phyloP scores from a whole-genome alignment of 2,797 vertebrate genomes.

The Moxostoma hubbsi region DNA sequence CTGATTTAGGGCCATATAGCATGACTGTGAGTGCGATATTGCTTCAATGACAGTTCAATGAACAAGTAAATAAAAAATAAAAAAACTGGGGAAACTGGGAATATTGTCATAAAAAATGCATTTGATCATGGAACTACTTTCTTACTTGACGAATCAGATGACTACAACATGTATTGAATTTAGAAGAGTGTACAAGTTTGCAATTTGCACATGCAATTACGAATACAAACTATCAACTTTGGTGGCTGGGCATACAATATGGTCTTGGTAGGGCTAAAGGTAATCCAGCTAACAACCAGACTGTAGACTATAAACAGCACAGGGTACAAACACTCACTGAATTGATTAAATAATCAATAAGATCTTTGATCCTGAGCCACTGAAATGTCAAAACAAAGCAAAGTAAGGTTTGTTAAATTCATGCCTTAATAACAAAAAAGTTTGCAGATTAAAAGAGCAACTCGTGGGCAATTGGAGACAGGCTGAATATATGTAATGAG shows the following conservation, averaged over 20 bases:
- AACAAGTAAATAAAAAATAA: no score
- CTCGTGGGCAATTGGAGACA: conserved; percentile 5
- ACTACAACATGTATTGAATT: background rate
- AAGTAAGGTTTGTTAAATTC: conserved; percentile 17
- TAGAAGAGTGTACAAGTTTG: background rate
- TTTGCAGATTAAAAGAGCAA: conserved; percentile 38
- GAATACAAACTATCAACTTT: background rate
- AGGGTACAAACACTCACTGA: conserved; percentile 10
- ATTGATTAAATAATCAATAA: conserved; percentile 44
- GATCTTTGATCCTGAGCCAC: conserved; percentile 36
- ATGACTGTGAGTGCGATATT: no score
- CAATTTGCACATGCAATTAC: background rate
- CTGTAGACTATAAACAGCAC: background rate
- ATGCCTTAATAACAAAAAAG: background rate
- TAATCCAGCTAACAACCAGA: conserved; percentile 12
- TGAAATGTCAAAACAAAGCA: conserved; percentile 28
- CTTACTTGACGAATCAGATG: no score
- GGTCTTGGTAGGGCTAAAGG: background rate
- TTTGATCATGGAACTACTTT: no score
- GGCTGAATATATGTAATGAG: conserved; percentile 29
- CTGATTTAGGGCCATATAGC: no score
- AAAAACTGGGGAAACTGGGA: no score
- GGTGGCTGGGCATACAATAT: background rate
- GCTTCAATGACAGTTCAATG: no score
- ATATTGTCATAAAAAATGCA: no score